Percentiles rank a stretch among this genome's conserved stretches.
Evolutionary conservation across 2,113 vertebrate genomes (phyloP).

Genomic region (Boulengeromyrus knoepffleri): DNA sequence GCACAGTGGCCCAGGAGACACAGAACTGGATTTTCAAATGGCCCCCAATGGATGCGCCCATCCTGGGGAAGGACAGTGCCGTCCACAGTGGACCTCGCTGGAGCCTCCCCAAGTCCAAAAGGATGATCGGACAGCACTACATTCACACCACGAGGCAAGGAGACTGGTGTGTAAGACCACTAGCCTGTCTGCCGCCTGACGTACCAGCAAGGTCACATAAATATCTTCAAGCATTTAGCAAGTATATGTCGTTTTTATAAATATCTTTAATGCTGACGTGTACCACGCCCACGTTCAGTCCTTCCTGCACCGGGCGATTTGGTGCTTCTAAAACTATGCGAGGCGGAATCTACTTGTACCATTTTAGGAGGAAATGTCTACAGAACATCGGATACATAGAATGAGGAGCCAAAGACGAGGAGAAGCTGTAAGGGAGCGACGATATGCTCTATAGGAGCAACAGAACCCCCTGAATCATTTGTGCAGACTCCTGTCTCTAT

Average conservation of each 20-base stretch:
- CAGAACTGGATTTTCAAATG: neutral
- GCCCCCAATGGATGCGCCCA: neutral
- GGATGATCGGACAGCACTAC: neutral
- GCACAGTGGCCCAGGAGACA: neutral
- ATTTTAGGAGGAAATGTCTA: neutral
- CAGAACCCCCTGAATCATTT: neutral
- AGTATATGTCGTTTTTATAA: neutral
- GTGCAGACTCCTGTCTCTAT: neutral
- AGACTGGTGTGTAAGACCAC: neutral
- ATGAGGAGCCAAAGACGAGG: neutral
- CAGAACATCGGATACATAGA: neutral
- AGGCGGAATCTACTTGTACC: neutral
- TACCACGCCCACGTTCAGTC: neutral
- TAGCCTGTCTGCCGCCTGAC: neutral
- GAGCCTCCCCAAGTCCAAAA: neutral
- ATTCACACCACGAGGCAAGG: neutral
- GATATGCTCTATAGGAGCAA: neutral
- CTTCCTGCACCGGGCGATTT: constrained; percentile 4
- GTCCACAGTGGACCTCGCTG: neutral
- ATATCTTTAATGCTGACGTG: neutral
- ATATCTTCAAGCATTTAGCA: neutral
- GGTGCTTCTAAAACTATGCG: neutral
- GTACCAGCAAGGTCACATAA: neutral
- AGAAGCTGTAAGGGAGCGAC: neutral
- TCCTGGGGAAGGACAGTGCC: neutral